These are phyloP conservation scores for Diarsia dahlii DNA, from an alignment of 2,888 invertebrate genomes.

Conservation along the genomic window DNA sequence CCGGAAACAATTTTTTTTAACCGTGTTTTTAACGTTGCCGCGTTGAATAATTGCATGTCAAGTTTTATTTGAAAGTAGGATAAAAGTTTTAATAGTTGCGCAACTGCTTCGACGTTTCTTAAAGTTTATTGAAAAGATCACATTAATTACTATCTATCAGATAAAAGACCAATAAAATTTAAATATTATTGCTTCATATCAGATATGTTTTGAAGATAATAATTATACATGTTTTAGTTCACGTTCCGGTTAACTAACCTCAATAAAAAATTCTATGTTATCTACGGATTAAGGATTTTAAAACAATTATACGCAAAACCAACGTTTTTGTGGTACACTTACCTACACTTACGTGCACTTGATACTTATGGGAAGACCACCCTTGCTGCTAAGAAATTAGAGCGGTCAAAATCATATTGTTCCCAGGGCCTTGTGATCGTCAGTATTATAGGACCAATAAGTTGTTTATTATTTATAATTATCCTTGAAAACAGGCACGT, in stretches of 20 bases:
- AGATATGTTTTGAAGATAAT: conserved; percentile 15
- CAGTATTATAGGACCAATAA: neutral
- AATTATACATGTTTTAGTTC: conserved; percentile 2
- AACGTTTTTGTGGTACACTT: no score
- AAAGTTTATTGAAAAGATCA: neutral
- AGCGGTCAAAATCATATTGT: neutral
- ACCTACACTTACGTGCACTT: neutral
- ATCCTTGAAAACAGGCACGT: neutral
- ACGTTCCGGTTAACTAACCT: conserved; percentile 27
- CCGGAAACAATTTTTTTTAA: no score
- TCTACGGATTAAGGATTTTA: conserved; percentile 30
- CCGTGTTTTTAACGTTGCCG: neutral
- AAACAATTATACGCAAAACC: no score
- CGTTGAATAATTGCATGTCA: neutral
- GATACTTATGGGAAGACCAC: neutral
- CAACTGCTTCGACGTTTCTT: neutral
- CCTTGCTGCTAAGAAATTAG: neutral
- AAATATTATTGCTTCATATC: neutral
- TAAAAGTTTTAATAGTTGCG: neutral
- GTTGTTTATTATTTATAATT: no score
- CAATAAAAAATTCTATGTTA: conserved; percentile 34
- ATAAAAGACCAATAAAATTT: neutral
- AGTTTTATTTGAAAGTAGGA: neutral
- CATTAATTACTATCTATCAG: conserved; percentile 13
- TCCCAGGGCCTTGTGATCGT: no score